Evolutionary conservation across 2,113 vertebrate genomes (phyloP), one percentile per base, ranked within the genome.

Genomic region (Gymnocephalus cernua): DNA sequence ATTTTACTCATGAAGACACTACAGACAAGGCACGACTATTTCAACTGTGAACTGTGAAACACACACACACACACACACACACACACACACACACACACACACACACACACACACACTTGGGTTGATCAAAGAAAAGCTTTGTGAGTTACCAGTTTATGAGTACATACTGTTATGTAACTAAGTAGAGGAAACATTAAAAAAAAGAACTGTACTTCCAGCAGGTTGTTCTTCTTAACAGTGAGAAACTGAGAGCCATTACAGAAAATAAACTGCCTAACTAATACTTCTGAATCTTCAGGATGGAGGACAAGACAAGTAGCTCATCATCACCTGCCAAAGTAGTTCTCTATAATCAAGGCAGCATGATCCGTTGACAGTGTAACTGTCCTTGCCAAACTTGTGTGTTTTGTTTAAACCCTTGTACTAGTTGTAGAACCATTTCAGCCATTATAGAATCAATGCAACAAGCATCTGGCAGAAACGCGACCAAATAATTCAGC

Each of bases 81-180:
- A 72, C 16, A 50, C 74, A 50, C 51, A 58, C 69, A 57, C 64
- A 68, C 72, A 76, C 19, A 65, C 50, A 41, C 67, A 74, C 65
- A 78, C 19, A 47, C 56, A 56, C 41, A 29, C 27, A 29, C 29
- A 29, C 29, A 29, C 29, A 29, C 29, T 4, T 4, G n/a, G n/a
- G n/a, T n/a, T n/a, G n/a, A 32, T 6, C 32, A 32, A 74, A 86
- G 80, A 48, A 74, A 71, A 56, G 82, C 75, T 76, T 84, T 84
- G 87, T 84, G 44, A 73, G 14, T 4, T 13, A 74, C 47, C 54
- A 23, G 51, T 64, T 65, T 68, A 18, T 64, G 27, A 12, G 21
- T 61, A 2, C 41, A 70, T 38, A 38, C 9, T 45, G 27, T 85
- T 86, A 82, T 27, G 68, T 63, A 85, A 85, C 58, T 1, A 47